These are phyloP conservation scores for Pluvianellus socialis DNA, from an alignment of 2,113 vertebrate genomes.

Conservation along the genomic window DNA sequence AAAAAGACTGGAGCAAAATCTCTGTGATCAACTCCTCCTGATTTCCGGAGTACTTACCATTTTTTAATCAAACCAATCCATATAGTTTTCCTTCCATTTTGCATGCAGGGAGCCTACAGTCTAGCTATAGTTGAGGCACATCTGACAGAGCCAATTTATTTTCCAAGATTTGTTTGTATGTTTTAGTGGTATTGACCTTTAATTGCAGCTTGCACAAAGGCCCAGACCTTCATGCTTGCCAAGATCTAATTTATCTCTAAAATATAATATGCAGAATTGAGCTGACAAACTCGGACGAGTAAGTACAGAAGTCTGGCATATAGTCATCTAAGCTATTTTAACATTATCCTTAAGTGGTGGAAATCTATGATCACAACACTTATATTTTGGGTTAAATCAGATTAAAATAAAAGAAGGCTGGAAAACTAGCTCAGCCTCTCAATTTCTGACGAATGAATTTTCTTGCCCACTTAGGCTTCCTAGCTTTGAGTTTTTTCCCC, in stretches of 20 bases:
- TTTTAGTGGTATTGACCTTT: constrained; percentile 26
- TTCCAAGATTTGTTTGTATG: not conserved
- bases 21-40: not conserved
- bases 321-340: not conserved
- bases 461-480: not conserved
- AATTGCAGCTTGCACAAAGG: not conserved
- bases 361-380: not conserved
- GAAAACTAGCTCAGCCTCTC: not conserved
- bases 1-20: not conserved
- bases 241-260: not conserved
- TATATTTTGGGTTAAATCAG: not conserved
- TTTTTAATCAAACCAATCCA: not conserved
- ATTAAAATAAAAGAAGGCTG: not conserved
- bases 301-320: not conserved
- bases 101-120: not conserved
- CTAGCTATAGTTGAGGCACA: not conserved
- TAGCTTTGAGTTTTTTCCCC: not conserved
- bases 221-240: not conserved
- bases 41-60: not conserved
- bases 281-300: not conserved
- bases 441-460: not conserved
- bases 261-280: not conserved
- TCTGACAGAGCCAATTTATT: not conserved
- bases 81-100: not conserved
- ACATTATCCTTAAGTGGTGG: not conserved